Percentiles rank a stretch among this genome's conserved stretches.
Evolutionary conservation across 2,888 invertebrate species (phyloP).

Genomic region (Agriopis marginaria): DNA sequence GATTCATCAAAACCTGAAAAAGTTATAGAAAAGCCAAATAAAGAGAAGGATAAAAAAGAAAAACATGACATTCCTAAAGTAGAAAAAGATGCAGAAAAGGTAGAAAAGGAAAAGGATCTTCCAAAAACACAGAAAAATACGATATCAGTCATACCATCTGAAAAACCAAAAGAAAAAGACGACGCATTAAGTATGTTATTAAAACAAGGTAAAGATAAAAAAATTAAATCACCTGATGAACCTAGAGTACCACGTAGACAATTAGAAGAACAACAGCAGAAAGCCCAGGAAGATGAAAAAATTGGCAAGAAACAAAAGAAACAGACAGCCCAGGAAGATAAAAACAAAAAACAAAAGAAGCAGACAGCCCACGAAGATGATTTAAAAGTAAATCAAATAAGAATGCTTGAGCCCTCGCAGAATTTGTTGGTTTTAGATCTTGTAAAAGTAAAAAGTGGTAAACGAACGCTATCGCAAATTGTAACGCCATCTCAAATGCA

Average conservation of each 20-base stretch:
- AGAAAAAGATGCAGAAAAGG: conserved; percentile 27
- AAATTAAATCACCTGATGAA: conserved; percentile 11
- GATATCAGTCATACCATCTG: not conserved
- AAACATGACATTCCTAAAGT: not conserved
- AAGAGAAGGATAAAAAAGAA: conserved; percentile 1
- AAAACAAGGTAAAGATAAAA: conserved; percentile 1
- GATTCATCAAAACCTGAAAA: conserved; percentile 1
- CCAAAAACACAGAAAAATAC: not conserved
- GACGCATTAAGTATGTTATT: not conserved
- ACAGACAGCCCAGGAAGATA: not conserved
- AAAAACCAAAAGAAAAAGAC: not conserved
- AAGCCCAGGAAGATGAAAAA: not conserved
- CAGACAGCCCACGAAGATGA: no score
- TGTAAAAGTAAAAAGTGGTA: conserved; percentile 6
- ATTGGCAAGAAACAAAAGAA: not conserved
- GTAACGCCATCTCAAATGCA: conserved; percentile 1
- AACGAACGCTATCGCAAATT: conserved; percentile 9
- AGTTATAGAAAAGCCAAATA: not conserved
- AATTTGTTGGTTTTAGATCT: conserved; percentile 5
- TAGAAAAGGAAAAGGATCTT: conserved; percentile 35
- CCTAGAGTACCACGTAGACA: conserved; percentile 18
- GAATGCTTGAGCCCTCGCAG: conserved; percentile 12
- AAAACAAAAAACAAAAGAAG: no score
- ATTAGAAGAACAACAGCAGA: conserved; percentile 6
- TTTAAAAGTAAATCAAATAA: not conserved